Percentiles rank a stretch among this genome's conserved stretches.
phyloP scores from a whole-genome alignment of 2,797 vertebrate species.

The Mergus octosetaceus region DNA sequence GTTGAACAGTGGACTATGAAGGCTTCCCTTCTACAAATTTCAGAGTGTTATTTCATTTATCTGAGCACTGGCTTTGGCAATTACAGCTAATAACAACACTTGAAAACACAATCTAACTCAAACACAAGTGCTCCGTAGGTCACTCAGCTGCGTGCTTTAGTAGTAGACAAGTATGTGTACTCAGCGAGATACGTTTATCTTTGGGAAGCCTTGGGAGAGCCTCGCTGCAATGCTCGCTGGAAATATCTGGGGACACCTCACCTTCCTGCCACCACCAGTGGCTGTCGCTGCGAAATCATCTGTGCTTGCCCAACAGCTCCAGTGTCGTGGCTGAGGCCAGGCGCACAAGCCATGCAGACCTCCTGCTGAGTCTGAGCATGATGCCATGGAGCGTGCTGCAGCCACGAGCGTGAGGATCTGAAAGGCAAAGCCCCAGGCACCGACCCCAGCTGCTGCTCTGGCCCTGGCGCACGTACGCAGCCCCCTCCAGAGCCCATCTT shows the following conservation, averaged over 20 bases:
- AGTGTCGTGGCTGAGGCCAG: too few relatives aligned
- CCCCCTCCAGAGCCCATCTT: neutral
- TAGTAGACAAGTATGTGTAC: accelerated
- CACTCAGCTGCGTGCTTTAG: accelerated
- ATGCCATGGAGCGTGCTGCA: neutral
- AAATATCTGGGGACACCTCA: neutral
- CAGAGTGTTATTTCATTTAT: neutral
- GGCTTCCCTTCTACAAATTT: neutral
- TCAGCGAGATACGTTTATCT: accelerated
- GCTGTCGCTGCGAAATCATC: neutral
- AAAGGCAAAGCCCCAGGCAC: neutral
- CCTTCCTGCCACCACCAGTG: too few relatives aligned
- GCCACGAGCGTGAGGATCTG: accelerated
- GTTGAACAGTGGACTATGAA: neutral
- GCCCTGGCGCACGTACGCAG: accelerated
- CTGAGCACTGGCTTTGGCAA: neutral
- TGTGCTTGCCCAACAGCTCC: neutral
- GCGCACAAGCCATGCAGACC: accelerated
- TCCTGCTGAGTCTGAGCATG: accelerated
- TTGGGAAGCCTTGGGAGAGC: neutral
- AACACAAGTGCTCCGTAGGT: neutral
- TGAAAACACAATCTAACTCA: neutral
- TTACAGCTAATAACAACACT: neutral
- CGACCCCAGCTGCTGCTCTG: accelerated
- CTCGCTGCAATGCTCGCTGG: neutral